These are phyloP conservation scores for Drosophila macrospina DNA, from an alignment of 2,888 invertebrate species.

Conservation along the genomic window DNA sequence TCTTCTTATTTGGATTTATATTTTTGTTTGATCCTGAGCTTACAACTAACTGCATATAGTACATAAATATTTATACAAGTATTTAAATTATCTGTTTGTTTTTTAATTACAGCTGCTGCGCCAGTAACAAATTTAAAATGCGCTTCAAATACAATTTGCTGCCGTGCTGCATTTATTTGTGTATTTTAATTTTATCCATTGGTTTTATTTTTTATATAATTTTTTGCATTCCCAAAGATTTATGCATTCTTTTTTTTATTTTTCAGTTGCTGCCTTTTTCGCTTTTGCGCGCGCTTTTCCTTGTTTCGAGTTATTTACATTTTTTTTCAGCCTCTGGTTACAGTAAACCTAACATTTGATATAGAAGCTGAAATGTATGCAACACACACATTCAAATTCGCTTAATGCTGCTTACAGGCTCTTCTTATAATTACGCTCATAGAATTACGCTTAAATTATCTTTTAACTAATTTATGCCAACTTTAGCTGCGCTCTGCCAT, in stretches of 20 bases:
- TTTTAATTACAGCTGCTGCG: slow-evolving; percentile 72
- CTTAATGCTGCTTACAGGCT: slow-evolving; percentile 30
- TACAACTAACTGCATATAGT: slow-evolving; percentile 40
- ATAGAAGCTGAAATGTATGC: slow-evolving; percentile 47
- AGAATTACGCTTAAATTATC: slow-evolving; percentile 19
- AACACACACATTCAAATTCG: slow-evolving; percentile 39
- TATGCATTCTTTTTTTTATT: slow-evolving; percentile 42
- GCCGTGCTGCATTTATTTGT: slow-evolving; percentile 49
- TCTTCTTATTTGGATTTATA: too few species aligned
- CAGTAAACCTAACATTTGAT: slow-evolving; percentile 39
- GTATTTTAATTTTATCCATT: slow-evolving; percentile 22
- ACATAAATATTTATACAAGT: slow-evolving; percentile 30
- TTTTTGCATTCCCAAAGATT: slow-evolving; percentile 33
- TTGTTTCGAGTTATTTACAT: slow-evolving; percentile 15
- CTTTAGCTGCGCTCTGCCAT: slow-evolving; percentile 56
- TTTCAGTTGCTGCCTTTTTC: slow-evolving; percentile 51
- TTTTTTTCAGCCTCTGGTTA: slow-evolving; percentile 47
- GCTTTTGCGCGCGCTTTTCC: slow-evolving; percentile 41
- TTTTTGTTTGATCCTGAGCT: slow-evolving; percentile 23
- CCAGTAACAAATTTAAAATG: slow-evolving; percentile 64
- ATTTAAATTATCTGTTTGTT: slow-evolving; percentile 55
- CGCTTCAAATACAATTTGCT: slow-evolving; percentile 67
- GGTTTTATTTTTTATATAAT: slow-evolving; percentile 19
- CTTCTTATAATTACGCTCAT: background rate
- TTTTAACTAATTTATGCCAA: slow-evolving; percentile 44